These are phyloP conservation scores for Ctenopoma kingsleyae DNA, from an alignment of 2,797 vertebrate genomes.

Conservation along the genomic window DNA sequence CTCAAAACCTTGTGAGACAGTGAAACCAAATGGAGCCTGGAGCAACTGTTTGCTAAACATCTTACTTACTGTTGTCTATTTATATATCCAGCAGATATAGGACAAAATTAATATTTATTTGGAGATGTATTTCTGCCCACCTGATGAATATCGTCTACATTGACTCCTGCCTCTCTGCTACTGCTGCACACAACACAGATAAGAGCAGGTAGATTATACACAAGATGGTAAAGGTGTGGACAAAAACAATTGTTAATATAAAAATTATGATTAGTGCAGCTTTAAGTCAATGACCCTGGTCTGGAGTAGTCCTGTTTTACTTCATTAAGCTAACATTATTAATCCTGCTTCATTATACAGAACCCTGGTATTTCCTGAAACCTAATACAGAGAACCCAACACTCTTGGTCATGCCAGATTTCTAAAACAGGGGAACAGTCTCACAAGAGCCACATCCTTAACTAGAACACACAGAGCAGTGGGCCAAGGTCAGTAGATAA, in stretches of 20 bases:
- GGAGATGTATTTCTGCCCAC: neutral
- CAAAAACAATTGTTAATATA: neutral
- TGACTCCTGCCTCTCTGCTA: too few relatives aligned
- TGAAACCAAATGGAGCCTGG: neutral
- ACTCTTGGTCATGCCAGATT: constrained; percentile 8
- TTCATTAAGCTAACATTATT: constrained; percentile 14
- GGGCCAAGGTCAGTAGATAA: constrained; percentile 26
- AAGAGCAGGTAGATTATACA: neutral
- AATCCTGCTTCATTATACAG: constrained; percentile 30
- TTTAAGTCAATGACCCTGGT: neutral
- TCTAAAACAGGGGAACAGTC: constrained; percentile 27
- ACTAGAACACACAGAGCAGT: constrained; percentile 16
- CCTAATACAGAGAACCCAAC: constrained; percentile 1
- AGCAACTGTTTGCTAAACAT: neutral
- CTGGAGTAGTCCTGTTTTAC: neutral
- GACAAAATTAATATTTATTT: constrained; percentile 2
- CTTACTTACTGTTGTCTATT: neutral
- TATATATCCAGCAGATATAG: neutral
- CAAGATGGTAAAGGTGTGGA: neutral
- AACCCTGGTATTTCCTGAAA: constrained; percentile 12
- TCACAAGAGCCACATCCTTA: constrained; percentile 15
- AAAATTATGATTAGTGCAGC: neutral
- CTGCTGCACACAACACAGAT: neutral
- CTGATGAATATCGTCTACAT: neutral
- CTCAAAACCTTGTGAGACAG: constrained; percentile 18